Evolutionary conservation across 2,113 vertebrate species (phyloP).

Genomic region (Butastur rufipennis): DNA sequence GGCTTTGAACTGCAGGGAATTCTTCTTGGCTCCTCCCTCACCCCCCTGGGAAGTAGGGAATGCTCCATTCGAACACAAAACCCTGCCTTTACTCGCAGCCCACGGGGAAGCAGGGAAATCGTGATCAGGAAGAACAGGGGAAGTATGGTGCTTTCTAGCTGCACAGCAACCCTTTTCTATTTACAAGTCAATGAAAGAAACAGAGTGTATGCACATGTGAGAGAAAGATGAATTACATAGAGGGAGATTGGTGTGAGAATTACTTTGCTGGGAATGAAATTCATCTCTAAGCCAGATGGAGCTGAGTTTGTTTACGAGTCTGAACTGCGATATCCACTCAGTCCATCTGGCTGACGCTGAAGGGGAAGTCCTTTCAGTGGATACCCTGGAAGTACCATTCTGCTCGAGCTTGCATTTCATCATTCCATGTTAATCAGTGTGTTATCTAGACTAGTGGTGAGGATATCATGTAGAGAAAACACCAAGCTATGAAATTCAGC

Average conservation of each 20-base stretch:
- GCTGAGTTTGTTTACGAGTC: not conserved
- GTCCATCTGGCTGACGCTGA: not conserved
- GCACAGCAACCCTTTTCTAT: not conserved
- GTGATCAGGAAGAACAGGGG: not conserved
- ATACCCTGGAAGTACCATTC: not conserved
- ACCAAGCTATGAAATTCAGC: not conserved
- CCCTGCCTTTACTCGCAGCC: not conserved
- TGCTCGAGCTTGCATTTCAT: not conserved
- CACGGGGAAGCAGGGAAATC: not conserved
- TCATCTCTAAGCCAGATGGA: conserved; percentile 44
- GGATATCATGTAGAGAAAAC: not conserved
- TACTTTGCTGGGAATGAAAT: not conserved
- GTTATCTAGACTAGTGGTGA: not conserved
- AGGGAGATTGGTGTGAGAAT: not conserved
- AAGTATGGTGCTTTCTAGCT: not conserved
- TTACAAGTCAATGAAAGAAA: not conserved
- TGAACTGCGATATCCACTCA: not conserved
- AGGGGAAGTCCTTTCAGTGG: not conserved
- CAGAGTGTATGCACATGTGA: not conserved
- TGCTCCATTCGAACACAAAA: not conserved
- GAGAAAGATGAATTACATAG: not conserved
- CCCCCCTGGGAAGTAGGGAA: not conserved
- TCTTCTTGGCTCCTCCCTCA: not conserved
- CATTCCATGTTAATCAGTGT: not conserved
- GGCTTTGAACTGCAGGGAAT: not conserved